Conservation (phyloP, 1,140 invertebrate genomes). For the Sitodiplosis mosellana region DNA sequence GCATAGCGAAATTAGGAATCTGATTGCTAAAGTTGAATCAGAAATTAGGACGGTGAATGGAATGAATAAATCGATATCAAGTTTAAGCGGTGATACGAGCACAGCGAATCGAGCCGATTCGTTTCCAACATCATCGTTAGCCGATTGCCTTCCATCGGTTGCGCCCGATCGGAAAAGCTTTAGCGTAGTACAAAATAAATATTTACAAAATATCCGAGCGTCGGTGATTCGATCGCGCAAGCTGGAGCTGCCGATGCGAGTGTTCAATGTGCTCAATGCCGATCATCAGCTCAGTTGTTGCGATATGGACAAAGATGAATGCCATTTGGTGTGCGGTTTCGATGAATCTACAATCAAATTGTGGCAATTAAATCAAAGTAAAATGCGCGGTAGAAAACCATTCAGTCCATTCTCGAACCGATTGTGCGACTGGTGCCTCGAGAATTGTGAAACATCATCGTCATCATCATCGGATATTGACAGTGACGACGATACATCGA, state of each 20-base stretch:
- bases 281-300: constrained; percentile 9
- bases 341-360: constrained; percentile 19
- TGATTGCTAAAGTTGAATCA: too few relatives aligned
- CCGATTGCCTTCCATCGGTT: too few relatives aligned
- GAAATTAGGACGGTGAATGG: too few relatives aligned
- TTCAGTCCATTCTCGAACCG: constrained; percentile 12
- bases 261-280: constrained; percentile 14
- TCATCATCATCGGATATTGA: constrained; percentile 11
- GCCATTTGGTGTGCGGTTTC: constrained; percentile 20
- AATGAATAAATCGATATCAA: too few relatives aligned
- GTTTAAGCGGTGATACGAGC: too few relatives aligned
- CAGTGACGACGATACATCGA: constrained; percentile 7
- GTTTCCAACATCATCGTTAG: too few relatives aligned
- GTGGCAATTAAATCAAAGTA: constrained; percentile 21
- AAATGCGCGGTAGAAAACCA: constrained; percentile 14
- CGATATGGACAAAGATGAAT: constrained; percentile 15
- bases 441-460: constrained; percentile 10
- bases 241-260: not conserved
- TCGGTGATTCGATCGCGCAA: not conserved
- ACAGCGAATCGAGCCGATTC: too few relatives aligned
- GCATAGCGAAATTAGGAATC: too few relatives aligned
- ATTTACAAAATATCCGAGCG: not conserved
- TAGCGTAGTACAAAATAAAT: not conserved
- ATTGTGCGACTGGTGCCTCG: constrained; percentile 18
- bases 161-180: too few relatives aligned